Evolutionary conservation across 2,797 vertebrate genomes (phyloP).

Genomic region (Oreonectes daqikongensis): DNA sequence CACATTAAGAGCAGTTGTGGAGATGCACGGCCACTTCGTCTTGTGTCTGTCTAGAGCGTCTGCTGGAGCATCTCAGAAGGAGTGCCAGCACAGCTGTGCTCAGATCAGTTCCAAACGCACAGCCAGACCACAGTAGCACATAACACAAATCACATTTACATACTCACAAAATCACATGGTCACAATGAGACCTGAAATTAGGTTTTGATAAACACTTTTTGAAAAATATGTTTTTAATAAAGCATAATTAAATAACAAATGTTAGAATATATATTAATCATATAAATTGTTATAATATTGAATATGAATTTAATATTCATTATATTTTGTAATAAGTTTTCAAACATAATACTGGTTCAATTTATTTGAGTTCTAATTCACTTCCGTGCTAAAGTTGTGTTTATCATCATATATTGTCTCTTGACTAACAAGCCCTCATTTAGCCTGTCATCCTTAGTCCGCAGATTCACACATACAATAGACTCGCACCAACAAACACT

Average conservation of each 20-base stretch:
- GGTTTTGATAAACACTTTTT: not conserved
- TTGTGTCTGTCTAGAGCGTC: constrained; percentile 5
- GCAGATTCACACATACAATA: constrained; percentile 36
- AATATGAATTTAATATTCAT: too few species aligned
- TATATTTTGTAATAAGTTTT: too few species aligned
- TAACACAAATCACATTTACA: constrained; percentile 36
- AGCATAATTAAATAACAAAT: too few species aligned
- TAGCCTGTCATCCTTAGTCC: constrained; percentile 21
- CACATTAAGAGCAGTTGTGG: constrained; percentile 42
- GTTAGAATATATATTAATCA: too few species aligned
- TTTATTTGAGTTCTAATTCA: too few species aligned
- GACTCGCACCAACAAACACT: constrained; percentile 40
- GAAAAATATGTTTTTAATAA: too few species aligned
- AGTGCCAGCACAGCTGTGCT: constrained; percentile 42
- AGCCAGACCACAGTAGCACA: constrained; percentile 36
- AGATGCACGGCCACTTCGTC: constrained; percentile 1
- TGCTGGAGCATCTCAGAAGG: constrained; percentile 28
- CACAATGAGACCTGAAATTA: constrained; percentile 10
- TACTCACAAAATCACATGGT: constrained; percentile 19
- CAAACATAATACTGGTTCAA: too few species aligned
- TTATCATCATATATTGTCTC: not conserved
- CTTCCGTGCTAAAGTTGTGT: not conserved
- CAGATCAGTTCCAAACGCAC: constrained; percentile 38
- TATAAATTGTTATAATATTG: too few species aligned
- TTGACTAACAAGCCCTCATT: constrained; percentile 21